Percentiles rank a stretch among this genome's conserved stretches.
phyloP scores from a whole-genome alignment of 1,140 invertebrate genomes.

The Drosophila santomea region DNA sequence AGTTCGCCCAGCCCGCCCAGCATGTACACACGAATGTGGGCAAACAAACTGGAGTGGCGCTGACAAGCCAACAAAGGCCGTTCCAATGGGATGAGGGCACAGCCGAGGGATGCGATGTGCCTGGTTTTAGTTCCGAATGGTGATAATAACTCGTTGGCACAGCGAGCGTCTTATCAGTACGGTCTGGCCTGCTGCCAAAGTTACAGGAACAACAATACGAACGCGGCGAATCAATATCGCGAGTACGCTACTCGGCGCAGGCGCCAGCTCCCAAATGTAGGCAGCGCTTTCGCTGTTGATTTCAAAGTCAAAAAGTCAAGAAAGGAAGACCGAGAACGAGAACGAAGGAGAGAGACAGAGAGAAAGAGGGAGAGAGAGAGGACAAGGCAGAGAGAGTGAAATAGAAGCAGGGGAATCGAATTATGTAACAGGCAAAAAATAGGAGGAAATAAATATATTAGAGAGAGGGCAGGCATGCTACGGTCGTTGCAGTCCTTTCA shows the following conservation, averaged over 20 bases:
- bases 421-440: slow-evolving; percentile 75
- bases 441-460: slow-evolving; percentile 74
- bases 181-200: slow-evolving; percentile 18
- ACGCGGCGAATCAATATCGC: slow-evolving; percentile 48
- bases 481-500: slow-evolving; percentile 3
- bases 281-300: slow-evolving; percentile 61
- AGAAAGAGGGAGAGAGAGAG: slow-evolving; percentile 5
- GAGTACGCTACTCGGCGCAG: slow-evolving; percentile 43
- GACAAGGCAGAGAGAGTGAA: slow-evolving; percentile 5
- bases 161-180: slow-evolving; percentile 35
- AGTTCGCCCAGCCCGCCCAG: neutral
- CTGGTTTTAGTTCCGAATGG: slow-evolving; percentile 1
- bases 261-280: slow-evolving; percentile 67
- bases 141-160: slow-evolving; percentile 32
- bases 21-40: slow-evolving; percentile 1
- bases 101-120: neutral
- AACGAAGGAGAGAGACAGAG: neutral
- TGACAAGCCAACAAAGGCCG: slow-evolving; percentile 65
- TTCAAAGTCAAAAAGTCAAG: slow-evolving; percentile 82
- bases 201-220: slow-evolving; percentile 15
- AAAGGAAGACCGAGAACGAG: slow-evolving; percentile 36
- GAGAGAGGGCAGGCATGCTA: slow-evolving; percentile 23
- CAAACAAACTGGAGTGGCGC: slow-evolving; percentile 39
- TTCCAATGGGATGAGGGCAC: neutral
- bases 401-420: slow-evolving; percentile 29